Evolutionary conservation across 1,140 invertebrate genomes (phyloP).

Genomic region (Chlorops oryzae): DNA sequence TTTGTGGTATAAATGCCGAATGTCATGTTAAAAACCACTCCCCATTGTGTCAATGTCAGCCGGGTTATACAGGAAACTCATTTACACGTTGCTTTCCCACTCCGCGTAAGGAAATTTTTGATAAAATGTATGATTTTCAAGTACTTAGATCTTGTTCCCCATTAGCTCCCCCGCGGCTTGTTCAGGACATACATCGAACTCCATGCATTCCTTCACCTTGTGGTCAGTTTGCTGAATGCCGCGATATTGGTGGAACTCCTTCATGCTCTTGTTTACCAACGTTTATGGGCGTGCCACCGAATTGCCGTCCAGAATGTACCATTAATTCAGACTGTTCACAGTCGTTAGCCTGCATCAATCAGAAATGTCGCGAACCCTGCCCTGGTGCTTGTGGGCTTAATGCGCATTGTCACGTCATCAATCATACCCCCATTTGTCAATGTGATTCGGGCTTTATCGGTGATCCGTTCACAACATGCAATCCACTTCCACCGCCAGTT

Average conservation of each 20-base stretch:
- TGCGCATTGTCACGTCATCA: constrained; percentile 59
- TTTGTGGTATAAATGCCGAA: constrained; percentile 70
- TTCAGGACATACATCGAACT: constrained; percentile 31
- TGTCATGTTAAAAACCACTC: constrained; percentile 70
- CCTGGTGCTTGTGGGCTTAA: constrained; percentile 70
- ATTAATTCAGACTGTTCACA: constrained; percentile 65
- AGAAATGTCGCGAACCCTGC: constrained; percentile 76
- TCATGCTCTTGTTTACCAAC: constrained; percentile 66
- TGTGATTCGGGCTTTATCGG: constrained; percentile 54
- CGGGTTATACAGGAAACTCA: constrained; percentile 70
- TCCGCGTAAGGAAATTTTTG: constrained; percentile 52
- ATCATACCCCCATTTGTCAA: constrained; percentile 62
- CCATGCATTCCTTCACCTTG: constrained; percentile 70
- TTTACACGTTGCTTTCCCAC: constrained; percentile 42
- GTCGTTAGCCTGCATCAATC: constrained; percentile 65
- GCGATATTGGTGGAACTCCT: constrained; percentile 55
- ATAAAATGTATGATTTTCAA: constrained; percentile 13
- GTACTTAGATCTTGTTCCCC: constrained; percentile 4
- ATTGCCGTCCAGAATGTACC: constrained; percentile 70
- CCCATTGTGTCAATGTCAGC: constrained; percentile 65
- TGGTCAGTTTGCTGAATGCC: constrained; percentile 54
- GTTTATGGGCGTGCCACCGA: constrained; percentile 67
- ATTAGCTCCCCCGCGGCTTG: not conserved
- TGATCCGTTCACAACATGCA: constrained; percentile 53
- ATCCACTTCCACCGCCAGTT: constrained; percentile 34